phyloP scores from a whole-genome alignment of 2,797 vertebrate species.

The Onychomys arenicola region DNA sequence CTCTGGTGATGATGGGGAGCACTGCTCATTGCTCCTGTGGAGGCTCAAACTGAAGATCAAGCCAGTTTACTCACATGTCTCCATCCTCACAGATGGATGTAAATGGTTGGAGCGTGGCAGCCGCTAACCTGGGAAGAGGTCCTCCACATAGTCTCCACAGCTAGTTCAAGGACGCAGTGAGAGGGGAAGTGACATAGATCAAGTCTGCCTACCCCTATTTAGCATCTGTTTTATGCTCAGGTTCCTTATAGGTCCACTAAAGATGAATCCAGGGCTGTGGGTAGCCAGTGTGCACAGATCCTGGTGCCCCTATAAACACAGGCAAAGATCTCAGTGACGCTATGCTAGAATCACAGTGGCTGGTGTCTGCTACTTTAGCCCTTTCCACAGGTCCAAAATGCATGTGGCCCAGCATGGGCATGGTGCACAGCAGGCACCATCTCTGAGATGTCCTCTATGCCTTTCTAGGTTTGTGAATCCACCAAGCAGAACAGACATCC shows the following conservation, averaged over 20 bases:
- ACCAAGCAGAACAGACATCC: no score
- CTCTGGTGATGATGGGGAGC: no score
- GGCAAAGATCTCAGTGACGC: conserved; percentile 80
- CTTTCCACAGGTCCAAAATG: conserved; percentile 83
- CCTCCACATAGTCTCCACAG: conserved; percentile 64
- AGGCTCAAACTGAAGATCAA: no score
- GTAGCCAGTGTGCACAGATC: not conserved
- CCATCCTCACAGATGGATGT: conserved; percentile 94
- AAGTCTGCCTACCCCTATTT: conserved; percentile 88
- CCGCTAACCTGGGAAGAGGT: not conserved
- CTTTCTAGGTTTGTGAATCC: not conserved
- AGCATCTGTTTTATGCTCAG: conserved; percentile 65
- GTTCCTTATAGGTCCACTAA: not conserved
- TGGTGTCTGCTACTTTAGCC: conserved; percentile 83
- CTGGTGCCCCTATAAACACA: conserved; percentile 40
- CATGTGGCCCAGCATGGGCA: conserved; percentile 56
- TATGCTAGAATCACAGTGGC: conserved; percentile 85
- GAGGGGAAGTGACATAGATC: conserved; percentile 88
- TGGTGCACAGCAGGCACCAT: not conserved
- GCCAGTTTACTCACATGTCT: conserved; percentile 89
- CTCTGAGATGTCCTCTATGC: not conserved
- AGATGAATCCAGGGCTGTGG: conserved; percentile 50
- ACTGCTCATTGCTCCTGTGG: no score
- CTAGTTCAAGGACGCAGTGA: conserved; percentile 90
- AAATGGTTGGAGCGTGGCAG: conserved; percentile 88